Base-by-base conservation (phyloP, 2,888 invertebrate species). In the Ormyrus pomaceus region DNA sequence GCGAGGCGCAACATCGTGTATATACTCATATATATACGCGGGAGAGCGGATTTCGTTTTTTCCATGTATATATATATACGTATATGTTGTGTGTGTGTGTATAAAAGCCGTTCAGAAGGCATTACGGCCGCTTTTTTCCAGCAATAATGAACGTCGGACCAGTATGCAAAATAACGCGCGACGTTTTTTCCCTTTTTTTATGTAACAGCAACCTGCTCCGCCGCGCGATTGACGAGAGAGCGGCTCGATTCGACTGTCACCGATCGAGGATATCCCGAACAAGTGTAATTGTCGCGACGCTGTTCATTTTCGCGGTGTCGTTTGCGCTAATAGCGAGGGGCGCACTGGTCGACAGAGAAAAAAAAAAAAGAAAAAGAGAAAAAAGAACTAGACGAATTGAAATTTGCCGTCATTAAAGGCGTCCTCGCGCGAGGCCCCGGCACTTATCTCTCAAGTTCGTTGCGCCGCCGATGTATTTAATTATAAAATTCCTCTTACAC, bases 401-500 rank as follows among this genome's bases (percentile, higher is more conserved):
- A 77, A 81, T 81, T 81, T 9, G 65, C 19, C 74, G 66, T 81
- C 81, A 66, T 74, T 77, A 81, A 81, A 68, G 50, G 46, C 58
- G 77, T 73, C 72, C 50, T 68, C 73, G 61, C 66, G 69, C 61
- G 55, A 66, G 76, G 53, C 48, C 50, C 4, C 34, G 56, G 13
- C 65, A 79, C 79, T 79, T 79, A 79, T 72, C 76, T 76, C 19
- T 48, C 13, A 74, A 51, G 45, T 72, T 68, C 70, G 19, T 64
- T 65, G 13, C 55, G 65, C 65, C 55, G 55, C 19, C 34, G 45
- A 58, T 66, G 34, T 53, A 56, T 74, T 81, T 81, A 70, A 80
- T 80, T 77, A 77, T 73, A 77, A 80, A 77, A 77, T 69, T 66
- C 79, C 74, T 62, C 48, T 65, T 64, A 19, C 68, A 3, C 3